Evolutionary conservation across 1,140 invertebrate species (phyloP).

Genomic region (Drosophila watanabei): DNA sequence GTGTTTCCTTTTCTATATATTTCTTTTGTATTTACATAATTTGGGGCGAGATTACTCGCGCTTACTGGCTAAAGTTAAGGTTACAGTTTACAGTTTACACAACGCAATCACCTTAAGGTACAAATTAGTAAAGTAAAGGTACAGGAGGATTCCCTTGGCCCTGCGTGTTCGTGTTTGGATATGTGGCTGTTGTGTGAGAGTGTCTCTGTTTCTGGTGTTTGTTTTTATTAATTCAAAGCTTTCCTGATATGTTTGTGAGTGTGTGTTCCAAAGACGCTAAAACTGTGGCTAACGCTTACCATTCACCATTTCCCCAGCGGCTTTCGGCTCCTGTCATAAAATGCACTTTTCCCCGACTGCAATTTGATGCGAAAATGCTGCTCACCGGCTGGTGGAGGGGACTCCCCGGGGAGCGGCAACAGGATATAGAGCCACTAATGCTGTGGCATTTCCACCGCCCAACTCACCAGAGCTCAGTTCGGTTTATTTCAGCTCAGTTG

Average conservation of each 20-base stretch:
- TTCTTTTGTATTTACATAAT: conserved; percentile 46
- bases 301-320: conserved; percentile 10
- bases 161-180: conserved; percentile 22
- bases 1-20: conserved; percentile 8
- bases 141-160: conserved; percentile 41
- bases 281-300: conserved; percentile 27
- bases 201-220: conserved; percentile 16
- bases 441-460: conserved; percentile 20
- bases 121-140: conserved; percentile 54
- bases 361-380: conserved; percentile 39
- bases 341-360: conserved; percentile 21
- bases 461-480: conserved; percentile 26
- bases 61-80: conserved; percentile 19
- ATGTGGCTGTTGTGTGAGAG: conserved; percentile 34
- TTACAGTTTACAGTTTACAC: conserved; percentile 29
- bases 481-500: conserved; percentile 32
- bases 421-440: conserved; percentile 35
- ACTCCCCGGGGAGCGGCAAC: neutral
- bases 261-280: conserved; percentile 32
- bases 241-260: conserved; percentile 65
- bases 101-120: conserved; percentile 54
- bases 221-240: conserved; percentile 50
- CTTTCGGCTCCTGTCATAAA: conserved; percentile 12
- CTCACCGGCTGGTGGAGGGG: neutral
- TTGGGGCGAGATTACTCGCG: conserved; percentile 29